Base-by-base conservation (phyloP, 2,888 invertebrate genomes). In the Rhingia rostrata region DNA sequence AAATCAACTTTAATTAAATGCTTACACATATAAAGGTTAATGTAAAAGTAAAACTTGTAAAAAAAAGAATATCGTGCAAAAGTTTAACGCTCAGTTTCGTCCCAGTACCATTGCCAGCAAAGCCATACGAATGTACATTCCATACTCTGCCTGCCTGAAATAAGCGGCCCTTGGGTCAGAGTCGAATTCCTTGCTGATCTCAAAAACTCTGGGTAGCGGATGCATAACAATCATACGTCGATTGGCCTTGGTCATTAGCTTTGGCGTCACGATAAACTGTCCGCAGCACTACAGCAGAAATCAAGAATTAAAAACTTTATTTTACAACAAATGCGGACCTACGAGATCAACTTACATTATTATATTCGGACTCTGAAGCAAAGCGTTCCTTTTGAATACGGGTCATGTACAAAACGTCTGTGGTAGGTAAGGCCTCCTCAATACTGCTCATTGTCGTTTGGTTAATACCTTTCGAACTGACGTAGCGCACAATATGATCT, bases 61-160 rank as follows among this genome's bases (percentile, higher is more conserved):
- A 58, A 56, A 77, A 37, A 69, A 30, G 53, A 14, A 49, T 12
- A 33, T 37, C 14, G 10, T 9, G 10, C 9, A 41, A 10, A 56
- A 22, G n/a, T 14, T 10, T 5, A 39, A 39, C 41, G 6, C 7
- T 84, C 63, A 86, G 51, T 86, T 86, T 32, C 86, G 73, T 63
- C 97, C 97, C 10, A 98, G 93, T 2, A 98, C 95, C 94, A 97
- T 96, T 0, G 98, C 95, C 14, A 99, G 92, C 2, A 99, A 92
- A 0, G 99, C 99, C 99, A 99, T 99, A 64, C 99, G 94, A 14
- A 99, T 97, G 90, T 97, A 99, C 95, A 99, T 97, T 86, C 99
- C 99, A 90, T 97, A 97, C 91, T 99, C 98, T 0, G 98, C 98
- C 92, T 99, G 99, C 22, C 99, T 93, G 93, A 99, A 99, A 92